phyloP scores from a whole-genome alignment of 2,113 vertebrate species.

The Jacana jacana region DNA sequence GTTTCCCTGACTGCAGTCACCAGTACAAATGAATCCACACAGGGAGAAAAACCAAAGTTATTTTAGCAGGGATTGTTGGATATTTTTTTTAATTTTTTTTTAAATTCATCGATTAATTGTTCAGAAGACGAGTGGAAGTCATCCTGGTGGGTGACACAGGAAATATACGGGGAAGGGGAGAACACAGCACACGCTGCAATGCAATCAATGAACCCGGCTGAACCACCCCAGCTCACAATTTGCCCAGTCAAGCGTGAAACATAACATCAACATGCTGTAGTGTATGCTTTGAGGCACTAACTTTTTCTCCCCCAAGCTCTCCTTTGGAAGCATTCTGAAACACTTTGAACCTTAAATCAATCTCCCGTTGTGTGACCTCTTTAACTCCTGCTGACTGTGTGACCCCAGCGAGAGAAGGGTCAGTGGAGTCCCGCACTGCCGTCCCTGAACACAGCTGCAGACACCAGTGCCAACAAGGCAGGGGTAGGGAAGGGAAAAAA shows the following conservation, averaged over 20 bases:
- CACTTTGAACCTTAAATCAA: constrained; percentile 38
- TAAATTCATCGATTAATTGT: neutral
- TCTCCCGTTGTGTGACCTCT: neutral
- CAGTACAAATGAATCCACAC: neutral
- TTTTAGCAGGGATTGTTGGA: neutral
- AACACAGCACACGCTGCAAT: neutral
- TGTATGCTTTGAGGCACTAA: neutral
- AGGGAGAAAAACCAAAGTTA: neutral
- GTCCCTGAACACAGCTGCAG: neutral
- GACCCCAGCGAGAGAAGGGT: neutral
- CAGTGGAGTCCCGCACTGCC: constrained; percentile 6
- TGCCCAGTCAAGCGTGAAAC: neutral
- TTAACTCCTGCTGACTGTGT: constrained; percentile 12
- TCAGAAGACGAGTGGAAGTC: constrained; percentile 6
- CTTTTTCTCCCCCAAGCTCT: neutral
- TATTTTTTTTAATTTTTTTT: neutral
- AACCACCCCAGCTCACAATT: neutral
- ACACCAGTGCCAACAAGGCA: neutral
- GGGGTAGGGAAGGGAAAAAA: neutral
- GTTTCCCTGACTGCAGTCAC: neutral
- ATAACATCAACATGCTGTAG: neutral
- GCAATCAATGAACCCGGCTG: neutral
- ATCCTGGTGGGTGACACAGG: neutral
- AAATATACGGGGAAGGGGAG: neutral
- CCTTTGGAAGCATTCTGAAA: neutral